Evolutionary conservation across 2,113 vertebrate species (phyloP).

Genomic region (Syngnathus scovelli): DNA sequence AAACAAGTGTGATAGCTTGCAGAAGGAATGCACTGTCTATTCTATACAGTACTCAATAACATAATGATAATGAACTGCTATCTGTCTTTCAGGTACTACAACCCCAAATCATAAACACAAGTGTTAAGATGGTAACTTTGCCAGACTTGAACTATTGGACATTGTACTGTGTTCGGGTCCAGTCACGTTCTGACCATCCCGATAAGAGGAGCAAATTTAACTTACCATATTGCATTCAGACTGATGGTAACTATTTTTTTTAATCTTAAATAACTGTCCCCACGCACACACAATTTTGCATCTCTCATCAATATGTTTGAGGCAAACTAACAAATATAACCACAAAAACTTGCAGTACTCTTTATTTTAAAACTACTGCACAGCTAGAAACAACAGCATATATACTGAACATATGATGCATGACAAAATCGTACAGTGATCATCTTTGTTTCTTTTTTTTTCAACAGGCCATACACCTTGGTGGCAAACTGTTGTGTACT

Average conservation of each 20-base stretch:
- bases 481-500: background rate
- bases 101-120: background rate
- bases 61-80: background rate
- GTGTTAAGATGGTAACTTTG: background rate
- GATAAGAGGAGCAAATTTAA: conserved; percentile 2
- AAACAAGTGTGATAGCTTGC: too few relatives aligned
- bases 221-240: background rate
- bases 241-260: background rate
- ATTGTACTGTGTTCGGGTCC: conserved; percentile 3
- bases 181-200: background rate
- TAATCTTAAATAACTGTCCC: background rate
- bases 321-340: background rate
- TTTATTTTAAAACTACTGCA: background rate
- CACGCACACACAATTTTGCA: too few relatives aligned
- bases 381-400: background rate
- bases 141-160: background rate
- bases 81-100: background rate
- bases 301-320: background rate
- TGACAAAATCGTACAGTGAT: background rate
- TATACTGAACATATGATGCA: background rate
- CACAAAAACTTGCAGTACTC: background rate
- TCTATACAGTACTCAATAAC: background rate
- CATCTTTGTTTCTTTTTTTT: background rate
- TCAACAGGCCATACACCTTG: background rate
- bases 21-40: background rate